Conservation (phyloP, 2,888 invertebrate genomes). For the Chrysina gloriosa region DNA sequence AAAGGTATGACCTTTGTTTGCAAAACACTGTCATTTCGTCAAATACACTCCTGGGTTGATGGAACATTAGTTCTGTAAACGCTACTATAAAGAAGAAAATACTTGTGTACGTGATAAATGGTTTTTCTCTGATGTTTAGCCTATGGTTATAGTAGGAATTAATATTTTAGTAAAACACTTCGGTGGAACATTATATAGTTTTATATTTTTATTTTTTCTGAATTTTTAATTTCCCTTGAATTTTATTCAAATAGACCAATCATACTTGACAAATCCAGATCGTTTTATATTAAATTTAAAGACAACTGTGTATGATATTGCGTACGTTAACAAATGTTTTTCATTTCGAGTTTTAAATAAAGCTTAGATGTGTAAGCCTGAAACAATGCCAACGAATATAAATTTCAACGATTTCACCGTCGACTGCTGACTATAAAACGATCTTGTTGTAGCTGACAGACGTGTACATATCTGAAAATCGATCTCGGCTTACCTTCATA, state of each 20-base stretch:
- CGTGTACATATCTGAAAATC: not conserved
- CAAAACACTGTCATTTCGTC: too few species aligned
- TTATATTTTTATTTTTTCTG: too few species aligned
- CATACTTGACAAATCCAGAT: not conserved
- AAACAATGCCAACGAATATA: conserved; percentile 24
- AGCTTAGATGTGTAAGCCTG: conserved; percentile 19
- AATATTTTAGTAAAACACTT: too few species aligned
- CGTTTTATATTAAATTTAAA: not conserved
- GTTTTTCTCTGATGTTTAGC: too few species aligned
- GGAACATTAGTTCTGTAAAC: too few species aligned
- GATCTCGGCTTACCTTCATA: conserved; percentile 80
- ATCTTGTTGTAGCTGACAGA: not conserved
- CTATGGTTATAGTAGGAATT: too few species aligned
- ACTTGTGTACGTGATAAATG: too few species aligned
- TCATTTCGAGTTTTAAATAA: conserved; percentile 6
- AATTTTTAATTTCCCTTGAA: too few species aligned
- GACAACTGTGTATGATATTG: not conserved
- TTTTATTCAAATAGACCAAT: not conserved
- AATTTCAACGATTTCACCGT: conserved; percentile 15
- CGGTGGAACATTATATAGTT: too few species aligned
- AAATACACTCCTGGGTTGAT: too few species aligned
- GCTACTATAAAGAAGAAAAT: too few species aligned
- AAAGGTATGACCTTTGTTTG: too few species aligned
- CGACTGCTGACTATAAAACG: not conserved
- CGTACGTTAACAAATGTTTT: not conserved